phyloP scores from a whole-genome alignment of 2,113 vertebrate species.

The Perca fluviatilis region DNA sequence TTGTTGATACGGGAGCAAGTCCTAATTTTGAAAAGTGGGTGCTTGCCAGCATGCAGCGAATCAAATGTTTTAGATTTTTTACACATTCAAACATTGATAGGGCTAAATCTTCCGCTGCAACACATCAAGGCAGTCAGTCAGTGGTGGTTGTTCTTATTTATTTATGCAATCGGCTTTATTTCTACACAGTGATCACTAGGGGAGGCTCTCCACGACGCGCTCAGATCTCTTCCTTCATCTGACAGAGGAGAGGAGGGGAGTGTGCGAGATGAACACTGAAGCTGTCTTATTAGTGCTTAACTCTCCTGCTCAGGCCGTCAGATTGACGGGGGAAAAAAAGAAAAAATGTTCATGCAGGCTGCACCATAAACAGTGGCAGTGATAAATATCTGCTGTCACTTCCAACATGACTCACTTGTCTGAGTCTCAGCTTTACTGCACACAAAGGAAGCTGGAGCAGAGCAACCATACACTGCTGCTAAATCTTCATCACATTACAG shows the following conservation, averaged over 20 bases:
- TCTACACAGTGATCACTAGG: conserved; percentile 47
- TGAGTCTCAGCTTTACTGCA: conserved; percentile 68
- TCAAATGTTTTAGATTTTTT: conserved; percentile 57
- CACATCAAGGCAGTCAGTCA: conserved; percentile 35
- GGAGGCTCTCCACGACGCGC: conserved; percentile 52
- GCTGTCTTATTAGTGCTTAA: conserved; percentile 77
- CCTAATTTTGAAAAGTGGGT: conserved; percentile 50
- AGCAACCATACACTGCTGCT: conserved; percentile 55
- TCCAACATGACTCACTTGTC: conserved; percentile 81
- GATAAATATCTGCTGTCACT: conserved; percentile 83
- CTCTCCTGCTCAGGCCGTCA: conserved; percentile 57
- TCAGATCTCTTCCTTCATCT: conserved; percentile 68
- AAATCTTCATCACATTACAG: conserved; percentile 77
- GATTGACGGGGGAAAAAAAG: conserved; percentile 67
- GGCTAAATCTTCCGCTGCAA: conserved; percentile 37
- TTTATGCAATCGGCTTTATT: conserved; percentile 68
- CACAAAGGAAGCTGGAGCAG: conserved; percentile 62
- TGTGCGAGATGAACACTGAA: conserved; percentile 57
- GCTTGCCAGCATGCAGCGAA: conserved; percentile 32
- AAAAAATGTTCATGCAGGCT: conserved; percentile 61
- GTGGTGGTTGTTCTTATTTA: conserved; percentile 57
- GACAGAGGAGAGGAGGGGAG: conserved; percentile 50
- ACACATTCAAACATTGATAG: conserved; percentile 53
- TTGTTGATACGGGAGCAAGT: conserved; percentile 30
- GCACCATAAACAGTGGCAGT: conserved; percentile 80